Evolutionary conservation across 2,888 invertebrate genomes (phyloP), one percentile per base, ranked within the genome.

Genomic region (Philaethria dido): DNA sequence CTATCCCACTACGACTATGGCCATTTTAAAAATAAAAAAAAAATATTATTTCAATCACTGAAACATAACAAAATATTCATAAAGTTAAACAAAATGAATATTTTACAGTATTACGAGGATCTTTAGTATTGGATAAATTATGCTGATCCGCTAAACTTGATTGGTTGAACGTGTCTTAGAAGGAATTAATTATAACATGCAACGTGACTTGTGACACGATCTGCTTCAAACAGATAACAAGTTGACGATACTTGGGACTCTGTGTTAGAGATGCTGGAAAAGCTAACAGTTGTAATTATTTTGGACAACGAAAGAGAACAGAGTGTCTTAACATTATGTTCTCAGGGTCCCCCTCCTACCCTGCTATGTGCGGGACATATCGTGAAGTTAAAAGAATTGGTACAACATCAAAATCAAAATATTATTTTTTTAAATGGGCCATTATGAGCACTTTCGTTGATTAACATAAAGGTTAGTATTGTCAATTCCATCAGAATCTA

Each of bases 111-210:
- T 42, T n/a, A 57, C 25, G 57, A 22, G 25, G 2, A 25, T 42
- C 57, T 39, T 42, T 29, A 18, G 45, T 45, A 45, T 60, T 45
- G 25, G 16, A 13, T 25, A 45, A 45, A 29, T 60, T 29, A 60
- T 45, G 44, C 29, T 60, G 60, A 60, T 60, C 60, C 60, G 18
- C 39, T 60, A 20, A 29, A 60, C 60, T 60, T 60, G 60, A 60
- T 60, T 45, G 45, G 60, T 60, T 60, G 60, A 60, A 60, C 60
- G 60, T 60, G 60, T 60, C 60, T 60, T 45, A 45, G 60, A 45
- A 45, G 60, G 60, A 60, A 60, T 60, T 60, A 60, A 60, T 60
- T 60, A 60, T 60, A 60, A 29, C 29, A 45, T 60, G 60, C 60
- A 45, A 60, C 60, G 60, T 45, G 60, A 60, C 60, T 60, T 45